Evolutionary conservation across 2,888 invertebrate genomes (phyloP).

Genomic region (Gari tellinella): DNA sequence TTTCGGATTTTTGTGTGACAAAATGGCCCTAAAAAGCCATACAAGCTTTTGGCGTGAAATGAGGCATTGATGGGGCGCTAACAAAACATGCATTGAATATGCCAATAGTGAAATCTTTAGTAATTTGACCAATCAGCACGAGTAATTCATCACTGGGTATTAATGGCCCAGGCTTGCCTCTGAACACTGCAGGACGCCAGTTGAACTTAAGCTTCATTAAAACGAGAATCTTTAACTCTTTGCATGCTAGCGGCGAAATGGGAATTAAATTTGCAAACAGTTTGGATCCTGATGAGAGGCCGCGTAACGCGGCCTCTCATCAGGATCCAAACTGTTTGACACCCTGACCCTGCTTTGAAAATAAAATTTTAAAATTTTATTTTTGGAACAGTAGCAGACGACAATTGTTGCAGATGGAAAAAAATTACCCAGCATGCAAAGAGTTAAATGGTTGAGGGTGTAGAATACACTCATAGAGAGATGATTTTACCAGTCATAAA

Average conservation of each 20-base stretch:
- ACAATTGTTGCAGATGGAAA: too few species aligned
- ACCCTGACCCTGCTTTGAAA: too few species aligned
- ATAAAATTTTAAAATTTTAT: too few species aligned
- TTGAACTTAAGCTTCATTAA: slow-evolving; percentile 33
- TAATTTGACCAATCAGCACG: slow-evolving; percentile 53
- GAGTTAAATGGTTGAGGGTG: slow-evolving; percentile 21
- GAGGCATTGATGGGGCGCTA: slow-evolving; percentile 20
- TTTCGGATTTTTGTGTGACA: slow-evolving; percentile 33
- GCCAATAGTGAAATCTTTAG: slow-evolving; percentile 11
- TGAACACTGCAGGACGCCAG: slow-evolving; percentile 24
- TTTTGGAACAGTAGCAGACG: too few species aligned
- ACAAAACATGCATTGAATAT: slow-evolving; percentile 42
- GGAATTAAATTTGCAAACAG: too few species aligned
- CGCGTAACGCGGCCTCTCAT: too few species aligned
- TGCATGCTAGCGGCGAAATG: too few species aligned
- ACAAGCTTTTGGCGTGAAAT: slow-evolving; percentile 25
- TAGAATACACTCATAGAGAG: too few species aligned
- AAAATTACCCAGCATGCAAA: too few species aligned
- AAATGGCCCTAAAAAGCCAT: slow-evolving; percentile 32
- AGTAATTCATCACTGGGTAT: slow-evolving; percentile 46
- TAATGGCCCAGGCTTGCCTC: slow-evolving; percentile 40
- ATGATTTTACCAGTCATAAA: slow-evolving; percentile 22
- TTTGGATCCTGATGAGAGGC: too few species aligned
- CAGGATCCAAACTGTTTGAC: too few species aligned
- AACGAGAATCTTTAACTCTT: slow-evolving; percentile 32